Evolutionary conservation across 1,140 invertebrate species (phyloP).

Genomic region (Bradysia coprophila): DNA sequence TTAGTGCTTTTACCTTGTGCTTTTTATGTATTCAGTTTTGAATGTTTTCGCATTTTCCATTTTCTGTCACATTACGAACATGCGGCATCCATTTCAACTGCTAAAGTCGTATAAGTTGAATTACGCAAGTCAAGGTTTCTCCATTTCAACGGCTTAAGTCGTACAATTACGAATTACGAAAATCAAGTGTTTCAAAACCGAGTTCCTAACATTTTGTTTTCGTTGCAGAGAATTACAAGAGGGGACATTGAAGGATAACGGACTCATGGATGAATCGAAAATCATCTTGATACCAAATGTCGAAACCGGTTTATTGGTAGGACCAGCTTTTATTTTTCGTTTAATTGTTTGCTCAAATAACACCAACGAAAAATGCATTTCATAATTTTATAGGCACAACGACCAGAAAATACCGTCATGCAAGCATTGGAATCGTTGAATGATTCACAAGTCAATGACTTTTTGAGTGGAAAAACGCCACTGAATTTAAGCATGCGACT

Average conservation of each 20-base stretch:
- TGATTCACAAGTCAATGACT: conserved; percentile 87
- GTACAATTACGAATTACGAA: background rate
- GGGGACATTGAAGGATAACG: conserved; percentile 70
- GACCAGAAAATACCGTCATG: conserved; percentile 84
- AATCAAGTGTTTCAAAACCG: background rate
- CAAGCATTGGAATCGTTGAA: conserved; percentile 85
- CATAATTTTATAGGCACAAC: conserved; percentile 53
- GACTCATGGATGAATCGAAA: conserved; percentile 67
- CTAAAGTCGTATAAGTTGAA: too few species aligned
- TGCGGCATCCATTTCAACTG: too few species aligned
- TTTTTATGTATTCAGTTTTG: too few species aligned
- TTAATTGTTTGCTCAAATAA: background rate
- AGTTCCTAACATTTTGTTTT: conserved; percentile 11
- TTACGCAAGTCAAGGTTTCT: too few species aligned
- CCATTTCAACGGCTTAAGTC: too few species aligned
- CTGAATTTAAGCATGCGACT: conserved; percentile 85
- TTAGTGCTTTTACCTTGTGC: too few species aligned
- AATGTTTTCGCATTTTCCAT: too few species aligned
- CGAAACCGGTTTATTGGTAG: conserved; percentile 85
- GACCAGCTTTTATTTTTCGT: conserved; percentile 18
- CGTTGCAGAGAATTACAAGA: conserved; percentile 69
- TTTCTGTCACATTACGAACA: too few species aligned
- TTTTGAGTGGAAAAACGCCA: conserved; percentile 81
- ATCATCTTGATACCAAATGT: conserved; percentile 81
- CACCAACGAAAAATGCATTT: too few species aligned